Percentiles rank a stretch among this genome's conserved stretches.
Evolutionary conservation across 1,140 invertebrate genomes (phyloP).

Genomic region (Zaprionus kolodkinae): DNA sequence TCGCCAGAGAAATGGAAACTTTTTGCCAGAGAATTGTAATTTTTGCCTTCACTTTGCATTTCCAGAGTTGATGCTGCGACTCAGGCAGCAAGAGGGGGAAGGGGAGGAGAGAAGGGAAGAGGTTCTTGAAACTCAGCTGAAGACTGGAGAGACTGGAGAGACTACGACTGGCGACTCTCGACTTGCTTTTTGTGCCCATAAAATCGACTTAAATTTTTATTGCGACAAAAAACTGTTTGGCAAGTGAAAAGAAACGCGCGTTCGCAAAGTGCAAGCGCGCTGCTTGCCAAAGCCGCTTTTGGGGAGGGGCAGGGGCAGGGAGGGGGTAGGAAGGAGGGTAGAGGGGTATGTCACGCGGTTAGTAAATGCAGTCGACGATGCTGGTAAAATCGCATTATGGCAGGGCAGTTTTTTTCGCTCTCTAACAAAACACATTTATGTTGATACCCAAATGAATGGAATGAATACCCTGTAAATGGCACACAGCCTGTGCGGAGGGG

Average conservation of each 20-base stretch:
- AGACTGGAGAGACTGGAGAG: too few species aligned
- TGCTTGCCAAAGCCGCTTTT: constrained; percentile 13
- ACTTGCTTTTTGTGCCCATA: constrained; percentile 61
- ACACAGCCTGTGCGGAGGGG: not conserved
- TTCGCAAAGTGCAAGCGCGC: constrained; percentile 50
- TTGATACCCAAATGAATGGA: constrained; percentile 11
- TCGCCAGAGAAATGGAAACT: constrained; percentile 69
- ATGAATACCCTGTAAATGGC: constrained; percentile 1
- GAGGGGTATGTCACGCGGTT: constrained; percentile 24
- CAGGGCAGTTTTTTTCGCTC: constrained; percentile 30
- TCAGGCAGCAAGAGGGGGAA: constrained; percentile 14
- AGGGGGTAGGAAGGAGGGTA: not conserved
- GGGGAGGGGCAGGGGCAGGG: not conserved
- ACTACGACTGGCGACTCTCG: constrained; percentile 29
- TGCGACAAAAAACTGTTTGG: constrained; percentile 66
- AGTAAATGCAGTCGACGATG: constrained; percentile 56
- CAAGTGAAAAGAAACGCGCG: constrained; percentile 55
- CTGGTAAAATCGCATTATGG: constrained; percentile 63
- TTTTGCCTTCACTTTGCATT: constrained; percentile 54
- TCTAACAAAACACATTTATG: constrained; percentile 23
- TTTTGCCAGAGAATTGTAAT: constrained; percentile 55
- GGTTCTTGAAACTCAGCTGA: constrained; percentile 18
- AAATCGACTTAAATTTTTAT: constrained; percentile 80
- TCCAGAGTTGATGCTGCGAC: constrained; percentile 40
- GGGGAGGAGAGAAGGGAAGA: not conserved